Evolutionary conservation across 2,888 invertebrate species (phyloP).

Genomic region (Pinctada fucata): DNA sequence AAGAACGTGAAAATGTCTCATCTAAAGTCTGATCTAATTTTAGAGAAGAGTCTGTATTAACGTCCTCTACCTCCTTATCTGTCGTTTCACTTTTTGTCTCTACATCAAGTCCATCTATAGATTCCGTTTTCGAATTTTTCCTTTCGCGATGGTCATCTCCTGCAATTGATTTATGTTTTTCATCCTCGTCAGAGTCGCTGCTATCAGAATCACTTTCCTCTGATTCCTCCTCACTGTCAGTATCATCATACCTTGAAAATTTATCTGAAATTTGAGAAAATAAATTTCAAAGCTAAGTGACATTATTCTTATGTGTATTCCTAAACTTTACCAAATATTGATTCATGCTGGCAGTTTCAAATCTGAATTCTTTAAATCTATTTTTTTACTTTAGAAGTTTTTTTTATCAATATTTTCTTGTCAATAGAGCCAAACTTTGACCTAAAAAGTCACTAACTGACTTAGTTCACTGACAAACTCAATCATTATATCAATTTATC

Average conservation of each 20-base stretch:
- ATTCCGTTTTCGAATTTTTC: constrained; percentile 12
- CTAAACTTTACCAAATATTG: neutral
- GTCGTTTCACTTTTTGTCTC: constrained; percentile 3
- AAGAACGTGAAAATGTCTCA: constrained; percentile 14
- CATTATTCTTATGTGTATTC: neutral
- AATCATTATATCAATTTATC: too few species aligned
- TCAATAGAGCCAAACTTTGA: too few species aligned
- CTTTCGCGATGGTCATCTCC: constrained; percentile 10
- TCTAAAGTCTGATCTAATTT: neutral
- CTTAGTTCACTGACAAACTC: too few species aligned
- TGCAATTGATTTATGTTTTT: constrained; percentile 11
- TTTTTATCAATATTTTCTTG: too few species aligned
- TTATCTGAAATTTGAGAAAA: constrained; percentile 55
- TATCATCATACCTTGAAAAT: constrained; percentile 62
- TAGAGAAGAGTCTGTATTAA: neutral
- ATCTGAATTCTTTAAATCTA: neutral
- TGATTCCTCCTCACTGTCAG: constrained; percentile 58
- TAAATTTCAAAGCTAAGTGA: constrained; percentile 11
- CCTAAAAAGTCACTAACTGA: too few species aligned
- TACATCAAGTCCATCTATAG: neutral
- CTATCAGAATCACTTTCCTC: constrained; percentile 45
- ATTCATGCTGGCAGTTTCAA: neutral
- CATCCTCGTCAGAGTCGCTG: constrained; percentile 23
- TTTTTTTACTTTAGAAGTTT: too few species aligned
- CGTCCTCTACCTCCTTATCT: neutral